phyloP scores from a whole-genome alignment of 1,140 invertebrate genomes.

The Pararge aegeria region DNA sequence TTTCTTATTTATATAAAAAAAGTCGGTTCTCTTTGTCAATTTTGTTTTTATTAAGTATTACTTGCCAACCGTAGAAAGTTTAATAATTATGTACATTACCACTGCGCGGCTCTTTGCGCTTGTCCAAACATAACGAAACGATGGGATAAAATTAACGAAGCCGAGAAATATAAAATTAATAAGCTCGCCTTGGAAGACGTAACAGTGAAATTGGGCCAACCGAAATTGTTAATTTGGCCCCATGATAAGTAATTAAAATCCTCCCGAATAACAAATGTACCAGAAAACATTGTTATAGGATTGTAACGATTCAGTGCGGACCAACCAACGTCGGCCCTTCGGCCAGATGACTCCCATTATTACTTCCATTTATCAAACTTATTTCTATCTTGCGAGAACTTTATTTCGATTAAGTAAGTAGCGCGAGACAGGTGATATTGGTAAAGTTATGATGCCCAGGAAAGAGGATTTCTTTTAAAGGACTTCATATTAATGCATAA shows the following conservation, averaged over 20 bases:
- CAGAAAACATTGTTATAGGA: not conserved
- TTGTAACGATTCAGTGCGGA: conserved; percentile 10
- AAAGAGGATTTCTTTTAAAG: not conserved
- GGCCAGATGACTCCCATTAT: conserved; percentile 28
- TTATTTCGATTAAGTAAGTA: conserved; percentile 10
- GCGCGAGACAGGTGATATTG: not conserved
- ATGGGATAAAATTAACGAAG: not conserved
- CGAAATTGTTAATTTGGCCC: not conserved
- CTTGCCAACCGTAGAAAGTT: too few species aligned
- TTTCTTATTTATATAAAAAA: too few species aligned
- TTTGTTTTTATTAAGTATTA: too few species aligned
- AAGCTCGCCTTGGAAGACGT: not conserved
- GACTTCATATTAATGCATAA: too few species aligned
- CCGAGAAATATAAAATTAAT: not conserved
- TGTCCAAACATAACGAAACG: not conserved
- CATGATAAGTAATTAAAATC: conserved; percentile 15
- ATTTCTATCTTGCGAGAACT: conserved; percentile 10
- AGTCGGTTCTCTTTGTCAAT: too few species aligned
- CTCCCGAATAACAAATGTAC: conserved; percentile 16
- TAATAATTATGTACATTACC: too few species aligned
- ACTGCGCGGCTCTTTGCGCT: not conserved
- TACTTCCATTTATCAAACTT: conserved; percentile 17
- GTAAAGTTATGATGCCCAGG: not conserved
- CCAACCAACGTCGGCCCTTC: conserved; percentile 14
- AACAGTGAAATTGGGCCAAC: not conserved